These are phyloP conservation scores for Callorhinus ursinus DNA, from an alignment of 2,113 vertebrate species.

Conservation along the genomic window DNA sequence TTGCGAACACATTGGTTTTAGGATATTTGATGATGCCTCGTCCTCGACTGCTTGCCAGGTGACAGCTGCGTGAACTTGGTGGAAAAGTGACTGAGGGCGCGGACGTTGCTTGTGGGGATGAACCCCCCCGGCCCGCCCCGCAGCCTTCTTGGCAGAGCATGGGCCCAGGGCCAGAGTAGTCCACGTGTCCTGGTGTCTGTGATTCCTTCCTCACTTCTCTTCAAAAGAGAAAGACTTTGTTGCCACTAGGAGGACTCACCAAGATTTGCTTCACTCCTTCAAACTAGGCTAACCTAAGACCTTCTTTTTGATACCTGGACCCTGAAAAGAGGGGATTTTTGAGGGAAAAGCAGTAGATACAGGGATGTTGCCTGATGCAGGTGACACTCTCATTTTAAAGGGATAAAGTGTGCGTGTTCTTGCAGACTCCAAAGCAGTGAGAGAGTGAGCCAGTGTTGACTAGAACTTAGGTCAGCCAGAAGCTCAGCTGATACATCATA, in stretches of 20 bases:
- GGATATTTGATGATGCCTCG: not conserved
- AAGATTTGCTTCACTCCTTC: constrained; percentile 44
- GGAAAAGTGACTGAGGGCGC: fast-evolving
- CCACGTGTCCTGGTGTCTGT: not conserved
- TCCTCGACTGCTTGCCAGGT: not conserved
- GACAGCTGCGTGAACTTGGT: not conserved
- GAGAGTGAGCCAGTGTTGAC: not conserved
- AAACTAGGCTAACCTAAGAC: constrained; percentile 57
- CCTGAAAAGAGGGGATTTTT: constrained; percentile 56
- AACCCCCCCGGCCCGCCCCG: not conserved
- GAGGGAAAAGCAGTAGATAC: not conserved
- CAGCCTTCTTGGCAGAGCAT: fast-evolving
- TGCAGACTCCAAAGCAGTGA: not conserved
- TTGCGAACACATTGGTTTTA: not conserved
- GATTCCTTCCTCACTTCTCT: not conserved
- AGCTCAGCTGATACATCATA: fast-evolving
- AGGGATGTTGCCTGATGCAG: constrained; percentile 4
- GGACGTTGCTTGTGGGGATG: not conserved
- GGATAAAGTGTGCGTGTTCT: not conserved
- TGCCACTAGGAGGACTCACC: not conserved
- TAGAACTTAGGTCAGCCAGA: fast-evolving
- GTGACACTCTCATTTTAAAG: constrained; percentile 76
- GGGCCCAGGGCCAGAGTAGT: not conserved
- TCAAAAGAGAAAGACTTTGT: not conserved
- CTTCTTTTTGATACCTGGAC: constrained; percentile 78